Percentiles rank a stretch among this genome's conserved stretches.
Evolutionary conservation across 2,113 vertebrate genomes (phyloP).

Genomic region (Alosa alosa): DNA sequence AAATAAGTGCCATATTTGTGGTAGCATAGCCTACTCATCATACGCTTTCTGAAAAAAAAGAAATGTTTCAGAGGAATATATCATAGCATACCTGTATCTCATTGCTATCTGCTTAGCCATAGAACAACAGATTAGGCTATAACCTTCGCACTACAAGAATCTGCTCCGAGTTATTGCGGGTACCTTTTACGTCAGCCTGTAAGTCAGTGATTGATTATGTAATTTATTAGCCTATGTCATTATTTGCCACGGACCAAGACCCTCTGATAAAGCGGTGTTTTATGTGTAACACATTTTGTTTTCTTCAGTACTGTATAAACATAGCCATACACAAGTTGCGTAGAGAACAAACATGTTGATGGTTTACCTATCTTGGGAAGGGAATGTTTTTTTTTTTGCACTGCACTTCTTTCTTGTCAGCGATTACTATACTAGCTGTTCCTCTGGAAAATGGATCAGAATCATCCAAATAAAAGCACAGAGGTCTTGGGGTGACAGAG

Average conservation of each 20-base stretch:
- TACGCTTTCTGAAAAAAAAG: neutral
- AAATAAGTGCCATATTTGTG: neutral
- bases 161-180: neutral
- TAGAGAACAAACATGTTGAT: neutral
- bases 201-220: neutral
- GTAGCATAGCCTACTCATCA: neutral
- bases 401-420: neutral
- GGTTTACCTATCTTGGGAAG: neutral
- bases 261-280: too few relatives aligned
- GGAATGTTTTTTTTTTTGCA: neutral
- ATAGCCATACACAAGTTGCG: neutral
- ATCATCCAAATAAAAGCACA: conserved; percentile 1
- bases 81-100: too few relatives aligned
- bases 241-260: neutral
- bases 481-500: neutral
- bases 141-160: neutral
- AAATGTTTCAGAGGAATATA: neutral
- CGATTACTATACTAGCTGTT: neutral
- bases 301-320: neutral
- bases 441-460: neutral
- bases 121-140: neutral
- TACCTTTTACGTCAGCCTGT: neutral
- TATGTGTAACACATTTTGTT: neutral
- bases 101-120: neutral
- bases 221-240: neutral